phyloP scores from a whole-genome alignment of 2,888 invertebrate genomes.

The Agrochola circellaris region DNA sequence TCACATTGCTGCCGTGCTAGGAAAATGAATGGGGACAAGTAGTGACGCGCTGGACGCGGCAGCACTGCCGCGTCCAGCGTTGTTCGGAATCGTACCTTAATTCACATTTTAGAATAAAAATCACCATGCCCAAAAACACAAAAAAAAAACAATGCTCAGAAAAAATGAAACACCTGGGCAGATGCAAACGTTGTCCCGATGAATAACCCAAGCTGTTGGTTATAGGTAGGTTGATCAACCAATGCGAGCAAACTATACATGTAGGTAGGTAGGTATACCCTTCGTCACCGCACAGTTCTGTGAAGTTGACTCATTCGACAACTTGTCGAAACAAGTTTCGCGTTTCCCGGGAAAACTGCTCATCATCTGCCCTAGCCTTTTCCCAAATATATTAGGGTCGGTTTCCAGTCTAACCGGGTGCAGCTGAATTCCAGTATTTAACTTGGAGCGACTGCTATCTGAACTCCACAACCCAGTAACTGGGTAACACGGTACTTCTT shows the following conservation, averaged over 20 bases:
- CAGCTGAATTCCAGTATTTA: no score
- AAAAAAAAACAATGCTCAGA: not conserved
- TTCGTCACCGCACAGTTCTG: constrained; percentile 6
- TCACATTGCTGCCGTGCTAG: no score
- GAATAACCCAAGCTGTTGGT: constrained; percentile 23
- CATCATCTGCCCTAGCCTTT: not conserved
- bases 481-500: no score
- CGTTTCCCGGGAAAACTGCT: constrained; percentile 2
- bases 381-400: not conserved
- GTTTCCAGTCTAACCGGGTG: not conserved
- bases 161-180: constrained; percentile 36
- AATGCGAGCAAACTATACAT: constrained; percentile 29
- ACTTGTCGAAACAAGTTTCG: not conserved
- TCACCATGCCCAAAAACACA: no score
- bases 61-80: no score
- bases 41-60: no score
- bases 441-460: no score
- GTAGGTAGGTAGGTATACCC: constrained; percentile 28
- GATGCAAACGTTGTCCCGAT: constrained; percentile 33
- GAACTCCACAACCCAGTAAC: no score
- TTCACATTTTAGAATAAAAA: not conserved
- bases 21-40: no score
- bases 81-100: no score
- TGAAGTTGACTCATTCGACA: constrained; percentile 25
- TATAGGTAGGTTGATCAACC: constrained; percentile 34